phyloP scores from a whole-genome alignment of 2,797 vertebrate species.

The Potorous gilbertii region DNA sequence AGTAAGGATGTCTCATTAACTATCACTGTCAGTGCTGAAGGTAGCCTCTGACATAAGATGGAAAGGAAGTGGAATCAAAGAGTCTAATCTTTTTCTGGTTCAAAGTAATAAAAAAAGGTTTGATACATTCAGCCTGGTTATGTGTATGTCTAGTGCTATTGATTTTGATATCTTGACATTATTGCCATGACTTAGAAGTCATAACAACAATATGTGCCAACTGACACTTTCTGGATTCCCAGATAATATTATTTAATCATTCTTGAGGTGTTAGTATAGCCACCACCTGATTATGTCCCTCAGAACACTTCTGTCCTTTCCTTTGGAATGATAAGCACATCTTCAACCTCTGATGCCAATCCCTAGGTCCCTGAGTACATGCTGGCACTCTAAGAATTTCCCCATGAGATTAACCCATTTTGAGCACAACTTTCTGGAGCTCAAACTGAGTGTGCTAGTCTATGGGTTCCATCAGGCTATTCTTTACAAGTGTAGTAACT shows the following conservation, averaged over 20 bases:
- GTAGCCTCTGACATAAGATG: slow-evolving; percentile 4
- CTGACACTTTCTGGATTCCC: background rate
- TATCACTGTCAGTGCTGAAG: background rate
- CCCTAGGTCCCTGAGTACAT: background rate
- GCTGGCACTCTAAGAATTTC: background rate
- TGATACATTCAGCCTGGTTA: background rate
- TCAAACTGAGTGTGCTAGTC: background rate
- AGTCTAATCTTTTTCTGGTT: slow-evolving; percentile 9
- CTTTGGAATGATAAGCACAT: background rate
- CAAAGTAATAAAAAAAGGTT: background rate
- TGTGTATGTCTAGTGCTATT: background rate
- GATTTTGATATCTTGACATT: background rate
- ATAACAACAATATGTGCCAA: background rate
- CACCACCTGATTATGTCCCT: background rate
- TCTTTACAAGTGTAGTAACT: background rate
- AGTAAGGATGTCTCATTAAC: background rate
- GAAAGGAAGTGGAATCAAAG: background rate
- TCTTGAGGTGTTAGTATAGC: background rate
- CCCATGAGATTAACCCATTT: background rate
- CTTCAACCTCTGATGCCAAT: background rate
- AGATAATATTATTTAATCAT: background rate
- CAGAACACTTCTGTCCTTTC: background rate
- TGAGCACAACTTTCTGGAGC: background rate
- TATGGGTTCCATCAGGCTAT: background rate
- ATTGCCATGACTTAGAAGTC: background rate